Conservation (phyloP, 2,888 invertebrate species). For the Petrolisthes cinctipes region DNA sequence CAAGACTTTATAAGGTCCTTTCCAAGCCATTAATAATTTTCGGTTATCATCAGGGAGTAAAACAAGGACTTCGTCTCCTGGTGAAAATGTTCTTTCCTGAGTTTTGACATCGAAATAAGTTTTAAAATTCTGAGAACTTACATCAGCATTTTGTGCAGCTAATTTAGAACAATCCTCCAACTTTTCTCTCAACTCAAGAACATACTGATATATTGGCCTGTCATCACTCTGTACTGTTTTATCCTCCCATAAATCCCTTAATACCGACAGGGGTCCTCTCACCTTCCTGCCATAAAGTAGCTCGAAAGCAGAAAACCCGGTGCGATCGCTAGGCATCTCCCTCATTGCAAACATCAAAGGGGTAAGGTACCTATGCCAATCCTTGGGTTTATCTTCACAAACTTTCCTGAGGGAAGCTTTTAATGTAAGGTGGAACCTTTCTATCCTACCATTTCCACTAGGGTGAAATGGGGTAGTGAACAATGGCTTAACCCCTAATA, state of each 20-base stretch:
- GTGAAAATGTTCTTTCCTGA: constrained; percentile 3
- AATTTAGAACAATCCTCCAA: constrained; percentile 8
- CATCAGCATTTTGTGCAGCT: constrained; percentile 5
- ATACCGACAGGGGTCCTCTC: background rate
- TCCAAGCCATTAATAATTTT: constrained; percentile 9
- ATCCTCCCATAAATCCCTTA: constrained; percentile 11
- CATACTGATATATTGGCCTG: background rate
- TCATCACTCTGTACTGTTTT: background rate
- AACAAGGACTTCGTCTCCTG: constrained; percentile 10
- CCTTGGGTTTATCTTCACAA: too few species aligned
- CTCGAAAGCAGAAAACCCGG: background rate
- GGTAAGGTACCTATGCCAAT: too few species aligned
- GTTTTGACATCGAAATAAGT: constrained; percentile 2
- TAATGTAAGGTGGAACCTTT: too few species aligned
- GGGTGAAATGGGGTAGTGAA: background rate
- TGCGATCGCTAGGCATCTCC: constrained; percentile 25
- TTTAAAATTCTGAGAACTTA: background rate
- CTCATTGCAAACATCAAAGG: background rate
- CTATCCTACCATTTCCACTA: too few species aligned
- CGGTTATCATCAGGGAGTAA: background rate
- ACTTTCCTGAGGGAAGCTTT: too few species aligned
- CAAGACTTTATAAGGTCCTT: background rate
- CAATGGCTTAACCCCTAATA: constrained; percentile 5
- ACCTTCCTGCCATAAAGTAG: background rate
- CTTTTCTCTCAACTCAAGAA: background rate